A percentile compares a stretch with the other conserved stretches of the same genome.
Conservation (phyloP, 2,113 vertebrate genomes). For the Myotis davidii region DNA sequence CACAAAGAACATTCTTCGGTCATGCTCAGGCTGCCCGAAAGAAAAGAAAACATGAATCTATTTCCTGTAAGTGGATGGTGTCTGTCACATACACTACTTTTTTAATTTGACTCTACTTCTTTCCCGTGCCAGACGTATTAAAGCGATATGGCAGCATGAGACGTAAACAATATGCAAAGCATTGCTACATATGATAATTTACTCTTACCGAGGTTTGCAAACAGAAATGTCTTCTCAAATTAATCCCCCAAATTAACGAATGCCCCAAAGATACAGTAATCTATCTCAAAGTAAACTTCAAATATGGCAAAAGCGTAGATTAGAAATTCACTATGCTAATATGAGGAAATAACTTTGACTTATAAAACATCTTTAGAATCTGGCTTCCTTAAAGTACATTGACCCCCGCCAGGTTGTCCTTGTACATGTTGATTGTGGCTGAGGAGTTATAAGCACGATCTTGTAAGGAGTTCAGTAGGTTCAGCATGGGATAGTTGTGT, state of each 20-base stretch:
- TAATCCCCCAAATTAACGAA: neutral
- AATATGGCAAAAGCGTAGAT: slow-evolving; percentile 13
- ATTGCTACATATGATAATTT: slow-evolving; percentile 27
- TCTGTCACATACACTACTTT: neutral
- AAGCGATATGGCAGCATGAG: neutral
- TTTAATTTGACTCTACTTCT: neutral
- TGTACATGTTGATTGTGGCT: neutral
- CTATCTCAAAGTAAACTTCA: neutral
- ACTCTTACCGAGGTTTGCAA: slow-evolving; percentile 2
- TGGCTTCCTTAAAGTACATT: neutral
- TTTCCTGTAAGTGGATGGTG: slow-evolving; percentile 61
- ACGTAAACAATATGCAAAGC: neutral
- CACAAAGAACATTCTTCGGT: slow-evolving; percentile 79
- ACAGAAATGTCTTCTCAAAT: neutral
- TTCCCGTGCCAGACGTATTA: neutral
- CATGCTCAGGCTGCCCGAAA: slow-evolving; percentile 54
- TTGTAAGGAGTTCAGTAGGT: slow-evolving; percentile 57
- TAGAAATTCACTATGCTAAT: neutral
- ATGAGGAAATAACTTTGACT: neutral
- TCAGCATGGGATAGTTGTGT: neutral
- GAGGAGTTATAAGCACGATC: neutral
- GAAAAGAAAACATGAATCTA: slow-evolving; percentile 6
- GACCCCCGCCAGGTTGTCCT: neutral
- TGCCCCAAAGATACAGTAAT: neutral
- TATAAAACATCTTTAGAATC: neutral